Percentiles rank a stretch among this genome's conserved stretches.
phyloP scores from a whole-genome alignment of 2,888 invertebrate genomes.

The Gryllus longicercus region DNA sequence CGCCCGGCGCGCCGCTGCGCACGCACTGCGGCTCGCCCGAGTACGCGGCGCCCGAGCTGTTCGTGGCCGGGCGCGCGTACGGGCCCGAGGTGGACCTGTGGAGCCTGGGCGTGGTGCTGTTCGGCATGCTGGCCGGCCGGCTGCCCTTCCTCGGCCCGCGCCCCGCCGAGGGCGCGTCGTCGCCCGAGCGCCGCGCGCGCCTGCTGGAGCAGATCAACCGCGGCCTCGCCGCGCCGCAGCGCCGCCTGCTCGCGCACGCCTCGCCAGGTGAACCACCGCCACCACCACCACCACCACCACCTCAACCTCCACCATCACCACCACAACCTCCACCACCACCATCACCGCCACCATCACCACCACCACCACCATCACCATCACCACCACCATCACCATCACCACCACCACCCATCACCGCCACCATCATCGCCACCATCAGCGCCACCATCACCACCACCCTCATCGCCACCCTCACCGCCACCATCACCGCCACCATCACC shows the following conservation, averaged over 20 bases:
- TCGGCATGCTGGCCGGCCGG: conserved; percentile 70
- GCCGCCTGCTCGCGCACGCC: conserved; percentile 25
- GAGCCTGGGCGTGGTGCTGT: conserved; percentile 75
- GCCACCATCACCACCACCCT: too few relatives aligned
- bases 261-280: conserved; percentile 24
- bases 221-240: conserved; percentile 57
- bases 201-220: conserved; percentile 64
- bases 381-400: too few relatives aligned
- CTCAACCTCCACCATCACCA: too few relatives aligned
- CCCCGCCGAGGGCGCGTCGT: conserved; percentile 47
- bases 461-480: too few relatives aligned
- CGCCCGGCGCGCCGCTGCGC: conserved; percentile 56
- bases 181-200: conserved; percentile 57
- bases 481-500: too few relatives aligned
- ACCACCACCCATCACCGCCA: too few relatives aligned
- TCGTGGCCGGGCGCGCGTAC: conserved; percentile 64
- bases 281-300: too few relatives aligned
- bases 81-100: conserved; percentile 75
- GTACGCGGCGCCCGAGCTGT: conserved; percentile 75
- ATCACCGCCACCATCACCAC: too few relatives aligned
- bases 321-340: too few relatives aligned
- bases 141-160: conserved; percentile 60
- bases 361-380: rapidly evolving
- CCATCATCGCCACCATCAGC: too few relatives aligned
- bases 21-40: conserved; percentile 78